These are phyloP conservation scores for Plestiodon gilberti DNA, from an alignment of 2,113 vertebrate genomes.

Conservation along the genomic window DNA sequence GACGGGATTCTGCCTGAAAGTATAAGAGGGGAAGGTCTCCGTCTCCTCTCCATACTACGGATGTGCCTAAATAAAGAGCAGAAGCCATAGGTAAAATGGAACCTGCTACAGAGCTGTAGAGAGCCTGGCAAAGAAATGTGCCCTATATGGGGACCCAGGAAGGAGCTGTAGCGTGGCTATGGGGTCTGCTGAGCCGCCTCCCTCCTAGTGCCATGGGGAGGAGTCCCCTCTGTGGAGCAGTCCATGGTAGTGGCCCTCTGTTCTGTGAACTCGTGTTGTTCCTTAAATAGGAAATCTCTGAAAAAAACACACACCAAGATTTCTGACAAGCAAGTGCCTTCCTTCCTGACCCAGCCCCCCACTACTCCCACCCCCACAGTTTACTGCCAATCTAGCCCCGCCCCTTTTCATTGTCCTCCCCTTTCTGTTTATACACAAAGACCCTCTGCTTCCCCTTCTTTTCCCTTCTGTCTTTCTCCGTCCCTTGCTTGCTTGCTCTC, in stretches of 20 bases:
- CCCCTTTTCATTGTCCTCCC: conserved; percentile 29
- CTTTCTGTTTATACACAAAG: conserved; percentile 36
- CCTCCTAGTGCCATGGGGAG: neutral
- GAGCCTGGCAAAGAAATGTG: neutral
- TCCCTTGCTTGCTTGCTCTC: neutral
- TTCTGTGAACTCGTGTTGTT: neutral
- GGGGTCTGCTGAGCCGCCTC: neutral
- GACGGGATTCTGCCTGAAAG: neutral
- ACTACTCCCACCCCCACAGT: neutral
- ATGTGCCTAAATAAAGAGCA: too few species aligned
- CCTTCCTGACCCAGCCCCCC: neutral
- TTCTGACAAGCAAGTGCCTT: neutral
- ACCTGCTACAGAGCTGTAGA: too few species aligned
- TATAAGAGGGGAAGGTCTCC: neutral
- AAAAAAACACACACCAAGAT: neutral
- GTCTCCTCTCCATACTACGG: too few species aligned
- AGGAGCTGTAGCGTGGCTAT: neutral
- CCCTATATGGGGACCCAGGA: neutral
- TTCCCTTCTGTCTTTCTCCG: neutral
- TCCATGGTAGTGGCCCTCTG: neutral
- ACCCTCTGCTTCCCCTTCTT: neutral
- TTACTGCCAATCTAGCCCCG: neutral
- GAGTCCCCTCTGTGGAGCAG: neutral
- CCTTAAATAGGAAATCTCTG: neutral
- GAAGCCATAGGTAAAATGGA: too few species aligned